Conservation (phyloP, 2,797 vertebrate genomes). For the Lutjanus campechanus region DNA sequence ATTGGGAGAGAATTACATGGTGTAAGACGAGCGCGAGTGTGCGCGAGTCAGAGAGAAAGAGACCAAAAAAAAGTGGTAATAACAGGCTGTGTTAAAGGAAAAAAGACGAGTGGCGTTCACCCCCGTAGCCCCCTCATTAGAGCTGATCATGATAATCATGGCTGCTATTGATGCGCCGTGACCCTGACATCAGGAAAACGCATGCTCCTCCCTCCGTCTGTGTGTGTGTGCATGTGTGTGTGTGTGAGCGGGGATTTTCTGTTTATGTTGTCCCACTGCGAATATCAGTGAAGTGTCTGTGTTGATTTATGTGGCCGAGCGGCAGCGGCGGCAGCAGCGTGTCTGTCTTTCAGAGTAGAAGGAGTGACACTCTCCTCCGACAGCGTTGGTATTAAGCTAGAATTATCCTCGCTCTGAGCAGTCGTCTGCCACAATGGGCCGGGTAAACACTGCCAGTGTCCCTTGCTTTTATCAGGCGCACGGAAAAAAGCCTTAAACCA, state of each 20-base stretch:
- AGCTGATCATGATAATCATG: slow-evolving; percentile 76
- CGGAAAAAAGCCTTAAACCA: slow-evolving; percentile 60
- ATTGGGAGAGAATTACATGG: slow-evolving; percentile 75
- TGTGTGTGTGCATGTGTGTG: slow-evolving; percentile 6
- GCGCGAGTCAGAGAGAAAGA: slow-evolving; percentile 48
- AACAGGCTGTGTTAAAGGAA: slow-evolving; percentile 71
- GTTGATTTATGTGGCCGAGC: slow-evolving; percentile 56
- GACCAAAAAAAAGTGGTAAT: slow-evolving; percentile 72
- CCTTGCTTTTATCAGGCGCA: slow-evolving; percentile 65
- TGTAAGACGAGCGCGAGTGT: slow-evolving; percentile 30
- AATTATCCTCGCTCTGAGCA: slow-evolving; percentile 73
- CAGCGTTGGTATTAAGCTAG: slow-evolving; percentile 60
- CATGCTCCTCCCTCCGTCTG: slow-evolving; percentile 34
- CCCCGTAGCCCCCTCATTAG: slow-evolving; percentile 71
- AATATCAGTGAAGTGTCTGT: slow-evolving; percentile 44
- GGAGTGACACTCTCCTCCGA: slow-evolving; percentile 55
- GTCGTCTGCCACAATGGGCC: slow-evolving; percentile 58
- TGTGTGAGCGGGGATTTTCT: slow-evolving; percentile 7
- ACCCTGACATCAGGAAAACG: slow-evolving; percentile 62
- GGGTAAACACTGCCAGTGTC: slow-evolving; percentile 62
- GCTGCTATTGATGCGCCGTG: slow-evolving; percentile 69
- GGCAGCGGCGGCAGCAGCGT: slow-evolving; percentile 31
- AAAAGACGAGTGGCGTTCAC: slow-evolving; percentile 63
- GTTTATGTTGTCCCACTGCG: slow-evolving; percentile 51
- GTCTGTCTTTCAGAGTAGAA: slow-evolving; percentile 51